Conservation (phyloP, 1,140 invertebrate genomes). For the Pseudomyrmex concolor region DNA sequence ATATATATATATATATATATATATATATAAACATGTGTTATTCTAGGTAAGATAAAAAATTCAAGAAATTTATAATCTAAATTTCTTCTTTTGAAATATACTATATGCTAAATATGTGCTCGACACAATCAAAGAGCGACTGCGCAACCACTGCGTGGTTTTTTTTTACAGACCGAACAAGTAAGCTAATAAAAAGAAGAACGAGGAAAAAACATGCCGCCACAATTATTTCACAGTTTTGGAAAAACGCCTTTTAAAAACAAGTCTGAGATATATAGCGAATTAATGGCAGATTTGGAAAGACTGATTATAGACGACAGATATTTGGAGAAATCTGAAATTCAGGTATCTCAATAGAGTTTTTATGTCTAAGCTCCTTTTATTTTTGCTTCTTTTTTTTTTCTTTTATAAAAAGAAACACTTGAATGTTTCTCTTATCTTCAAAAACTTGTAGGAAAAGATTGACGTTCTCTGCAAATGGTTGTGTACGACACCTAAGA, state of each 20-base stretch:
- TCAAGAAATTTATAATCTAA: no score
- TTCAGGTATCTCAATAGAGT: conserved; percentile 58
- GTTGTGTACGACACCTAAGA: conserved; percentile 86
- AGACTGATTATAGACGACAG: conserved; percentile 50
- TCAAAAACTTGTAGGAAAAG: conserved; percentile 68
- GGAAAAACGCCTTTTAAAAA: conserved; percentile 66
- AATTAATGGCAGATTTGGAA: conserved; percentile 67
- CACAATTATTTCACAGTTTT: background rate
- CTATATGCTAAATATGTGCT: no score
- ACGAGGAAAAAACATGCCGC: background rate
- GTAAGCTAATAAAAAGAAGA: background rate
- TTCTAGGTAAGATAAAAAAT: no score
- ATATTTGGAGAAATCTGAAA: conserved; percentile 32
- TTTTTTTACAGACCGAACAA: background rate
- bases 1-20: no score
- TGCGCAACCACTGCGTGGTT: background rate
- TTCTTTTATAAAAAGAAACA: background rate
- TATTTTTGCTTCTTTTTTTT: background rate
- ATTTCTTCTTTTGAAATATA: no score
- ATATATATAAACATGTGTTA: no score
- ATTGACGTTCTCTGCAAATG: conserved; percentile 84
- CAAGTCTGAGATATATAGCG: conserved; percentile 60
- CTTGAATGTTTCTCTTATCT: conserved; percentile 1
- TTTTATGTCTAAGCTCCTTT: background rate
- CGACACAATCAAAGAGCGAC: background rate